These are phyloP conservation scores for Ditula angustiorana DNA, from an alignment of 2,888 invertebrate genomes.

Conservation along the genomic window DNA sequence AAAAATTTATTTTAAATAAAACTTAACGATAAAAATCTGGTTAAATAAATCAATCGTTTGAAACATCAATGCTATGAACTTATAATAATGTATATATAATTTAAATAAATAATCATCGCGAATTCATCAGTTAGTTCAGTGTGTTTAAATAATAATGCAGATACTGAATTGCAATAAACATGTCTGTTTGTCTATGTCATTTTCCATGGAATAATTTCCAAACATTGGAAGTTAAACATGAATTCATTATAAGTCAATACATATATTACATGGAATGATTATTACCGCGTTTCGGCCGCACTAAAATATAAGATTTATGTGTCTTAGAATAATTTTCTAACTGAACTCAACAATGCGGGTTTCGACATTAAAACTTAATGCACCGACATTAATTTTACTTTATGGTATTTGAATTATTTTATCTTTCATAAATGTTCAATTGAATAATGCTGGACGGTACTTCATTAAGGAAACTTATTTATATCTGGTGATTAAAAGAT, in stretches of 20 bases:
- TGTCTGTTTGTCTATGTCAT: not conserved
- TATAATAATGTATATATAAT: too few species aligned
- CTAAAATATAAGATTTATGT: constrained; percentile 32
- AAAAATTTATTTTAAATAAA: too few species aligned
- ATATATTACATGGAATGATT: constrained; percentile 29
- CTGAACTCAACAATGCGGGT: constrained; percentile 61
- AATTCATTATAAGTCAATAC: constrained; percentile 26
- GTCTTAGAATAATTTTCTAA: constrained; percentile 27
- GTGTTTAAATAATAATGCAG: too few species aligned
- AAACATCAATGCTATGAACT: too few species aligned
- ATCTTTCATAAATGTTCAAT: constrained; percentile 66
- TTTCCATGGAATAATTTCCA: not conserved
- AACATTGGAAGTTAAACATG: not conserved
- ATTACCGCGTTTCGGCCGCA: constrained; percentile 19
- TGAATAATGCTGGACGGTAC: constrained; percentile 50
- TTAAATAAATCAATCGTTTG: too few species aligned
- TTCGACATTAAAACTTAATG: constrained; percentile 61
- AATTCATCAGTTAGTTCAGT: too few species aligned
- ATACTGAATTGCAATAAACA: too few species aligned
- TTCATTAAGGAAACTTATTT: constrained; percentile 18
- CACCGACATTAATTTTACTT: constrained; percentile 64
- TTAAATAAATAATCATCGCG: too few species aligned
- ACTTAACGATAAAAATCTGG: too few species aligned
- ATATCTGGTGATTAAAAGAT: not conserved
- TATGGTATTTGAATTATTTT: constrained; percentile 70